A percentile compares a stretch with the other conserved stretches of the same genome.
Evolutionary conservation across 2,888 invertebrate species (phyloP).

Genomic region (Macrophya annulata): DNA sequence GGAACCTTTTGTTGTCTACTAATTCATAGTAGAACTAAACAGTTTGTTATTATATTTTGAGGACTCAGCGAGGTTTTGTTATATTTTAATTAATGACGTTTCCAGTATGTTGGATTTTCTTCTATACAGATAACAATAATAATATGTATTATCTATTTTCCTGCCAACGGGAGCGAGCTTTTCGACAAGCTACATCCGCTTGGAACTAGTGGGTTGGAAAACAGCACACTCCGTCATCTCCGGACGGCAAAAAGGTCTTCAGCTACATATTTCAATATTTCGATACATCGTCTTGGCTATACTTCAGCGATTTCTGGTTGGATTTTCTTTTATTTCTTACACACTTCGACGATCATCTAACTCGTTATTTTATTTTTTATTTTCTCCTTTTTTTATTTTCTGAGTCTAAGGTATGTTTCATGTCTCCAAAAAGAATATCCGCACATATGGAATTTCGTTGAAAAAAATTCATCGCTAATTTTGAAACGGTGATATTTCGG

Average conservation of each 20-base stretch:
- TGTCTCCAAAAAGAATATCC: too few relatives aligned
- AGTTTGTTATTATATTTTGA: neutral
- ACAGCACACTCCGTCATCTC: conserved; percentile 15
- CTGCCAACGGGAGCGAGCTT: neutral
- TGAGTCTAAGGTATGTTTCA: neutral
- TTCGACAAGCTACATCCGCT: conserved; percentile 5
- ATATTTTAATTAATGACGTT: neutral
- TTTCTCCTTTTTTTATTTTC: neutral
- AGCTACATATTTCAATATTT: conserved; percentile 35
- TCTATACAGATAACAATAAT: neutral
- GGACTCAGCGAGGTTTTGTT: neutral
- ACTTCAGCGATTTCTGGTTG: neutral
- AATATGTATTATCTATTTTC: neutral
- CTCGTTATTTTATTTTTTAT: neutral
- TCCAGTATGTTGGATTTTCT: neutral
- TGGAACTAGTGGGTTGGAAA: conserved; percentile 18
- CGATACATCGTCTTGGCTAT: conserved; percentile 19
- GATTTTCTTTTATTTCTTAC: neutral
- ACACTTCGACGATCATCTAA: neutral
- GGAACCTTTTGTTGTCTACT: neutral
- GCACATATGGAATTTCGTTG: neutral
- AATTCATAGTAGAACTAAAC: neutral
- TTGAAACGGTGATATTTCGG: too few relatives aligned
- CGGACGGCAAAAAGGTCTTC: conserved; percentile 12
- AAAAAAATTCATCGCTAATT: neutral